phyloP scores from a whole-genome alignment of 2,113 vertebrate genomes.

The Mohoua ochrocephala region DNA sequence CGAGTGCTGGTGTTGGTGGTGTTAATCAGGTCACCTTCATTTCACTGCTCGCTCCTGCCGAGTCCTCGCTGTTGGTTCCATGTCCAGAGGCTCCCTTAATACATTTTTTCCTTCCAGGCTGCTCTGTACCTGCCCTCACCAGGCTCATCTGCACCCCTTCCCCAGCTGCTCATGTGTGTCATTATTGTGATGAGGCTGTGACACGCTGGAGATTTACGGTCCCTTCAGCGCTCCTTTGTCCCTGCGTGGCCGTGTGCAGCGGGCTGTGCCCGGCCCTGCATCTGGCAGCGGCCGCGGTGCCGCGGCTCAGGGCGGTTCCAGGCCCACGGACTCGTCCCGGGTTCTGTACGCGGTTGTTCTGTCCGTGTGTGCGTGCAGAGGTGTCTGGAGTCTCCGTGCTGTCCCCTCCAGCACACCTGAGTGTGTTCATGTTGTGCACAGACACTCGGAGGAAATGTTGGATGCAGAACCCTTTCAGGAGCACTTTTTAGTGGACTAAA shows the following conservation, averaged over 20 bases:
- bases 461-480: neutral
- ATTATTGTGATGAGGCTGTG: neutral
- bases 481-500: neutral
- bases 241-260: rapidly evolving
- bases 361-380: neutral
- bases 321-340: rapidly evolving
- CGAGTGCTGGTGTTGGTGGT: neutral
- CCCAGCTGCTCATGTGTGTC: neutral
- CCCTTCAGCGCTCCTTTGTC: neutral
- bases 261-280: neutral
- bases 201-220: rapidly evolving
- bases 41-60: neutral
- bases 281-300: rapidly evolving
- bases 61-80: rapidly evolving
- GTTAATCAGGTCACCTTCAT: neutral
- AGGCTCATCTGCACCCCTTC: neutral
- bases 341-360: rapidly evolving
- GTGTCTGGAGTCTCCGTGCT: neutral
- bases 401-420: neutral
- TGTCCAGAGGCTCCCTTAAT: no score
- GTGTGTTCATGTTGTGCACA: neutral
- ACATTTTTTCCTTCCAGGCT: neutral
- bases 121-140: neutral
- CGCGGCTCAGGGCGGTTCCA: rapidly evolving
- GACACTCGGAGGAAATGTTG: rapidly evolving